Percentiles rank a stretch among this genome's conserved stretches.
Evolutionary conservation across 2,113 vertebrate species (phyloP).

Genomic region (Neomonachus schauinslandi): DNA sequence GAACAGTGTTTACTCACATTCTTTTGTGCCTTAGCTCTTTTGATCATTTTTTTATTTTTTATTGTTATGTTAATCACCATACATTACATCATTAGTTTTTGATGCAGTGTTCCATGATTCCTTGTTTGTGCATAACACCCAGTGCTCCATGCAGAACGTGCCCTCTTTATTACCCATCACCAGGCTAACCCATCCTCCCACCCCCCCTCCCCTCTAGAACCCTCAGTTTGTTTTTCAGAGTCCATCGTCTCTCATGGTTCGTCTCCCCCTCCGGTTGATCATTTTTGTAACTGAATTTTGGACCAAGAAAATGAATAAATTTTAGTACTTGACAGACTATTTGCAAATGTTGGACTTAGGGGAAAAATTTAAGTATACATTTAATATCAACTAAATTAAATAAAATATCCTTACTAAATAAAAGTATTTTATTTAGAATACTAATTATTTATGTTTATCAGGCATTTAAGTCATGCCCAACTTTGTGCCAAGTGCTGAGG

Average conservation of each 20-base stretch:
- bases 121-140: no score
- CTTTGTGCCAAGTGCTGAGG: neutral
- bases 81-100: no score
- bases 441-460: neutral
- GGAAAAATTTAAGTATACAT: neutral
- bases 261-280: neutral
- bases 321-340: slow-evolving; percentile 9
- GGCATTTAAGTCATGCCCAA: neutral
- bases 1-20: neutral
- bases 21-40: slow-evolving; percentile 21
- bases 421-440: neutral
- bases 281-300: slow-evolving; percentile 21
- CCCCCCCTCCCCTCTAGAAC: no score
- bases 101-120: no score
- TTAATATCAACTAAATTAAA: neutral
- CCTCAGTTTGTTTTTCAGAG: no score
- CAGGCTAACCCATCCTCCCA: no score
- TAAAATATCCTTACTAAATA: neutral
- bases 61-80: no score
- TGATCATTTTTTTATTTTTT: neutral
- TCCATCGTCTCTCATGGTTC: no score
- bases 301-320: slow-evolving; percentile 27
- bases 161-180: no score
- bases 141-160: no score
- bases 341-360: neutral